These are phyloP conservation scores for Macroglossus sobrinus DNA, from an alignment of 2,113 vertebrate species.

Conservation along the genomic window DNA sequence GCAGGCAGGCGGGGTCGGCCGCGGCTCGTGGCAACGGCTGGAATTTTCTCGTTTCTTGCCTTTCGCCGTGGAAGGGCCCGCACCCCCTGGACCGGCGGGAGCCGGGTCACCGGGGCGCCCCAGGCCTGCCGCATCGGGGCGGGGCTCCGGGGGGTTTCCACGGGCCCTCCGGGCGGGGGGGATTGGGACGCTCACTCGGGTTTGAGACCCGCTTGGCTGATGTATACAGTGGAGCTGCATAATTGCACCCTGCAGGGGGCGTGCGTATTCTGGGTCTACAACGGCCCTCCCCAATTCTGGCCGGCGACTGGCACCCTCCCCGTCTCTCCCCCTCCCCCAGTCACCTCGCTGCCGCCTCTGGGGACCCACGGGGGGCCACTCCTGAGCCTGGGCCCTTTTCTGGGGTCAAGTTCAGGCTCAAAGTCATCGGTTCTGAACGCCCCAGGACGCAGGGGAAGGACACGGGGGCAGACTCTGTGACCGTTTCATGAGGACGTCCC, in stretches of 20 bases:
- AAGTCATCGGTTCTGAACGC: neutral
- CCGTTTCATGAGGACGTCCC: fast-evolving
- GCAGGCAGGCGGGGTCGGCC: neutral
- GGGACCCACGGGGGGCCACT: neutral
- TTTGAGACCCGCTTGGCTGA: neutral
- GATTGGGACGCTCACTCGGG: neutral
- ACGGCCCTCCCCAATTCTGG: neutral
- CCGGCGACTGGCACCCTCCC: neutral
- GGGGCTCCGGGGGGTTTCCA: neutral
- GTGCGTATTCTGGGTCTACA: too few relatives aligned
- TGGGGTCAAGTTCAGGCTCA: neutral
- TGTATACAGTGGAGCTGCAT: neutral
- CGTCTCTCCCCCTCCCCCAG: neutral
- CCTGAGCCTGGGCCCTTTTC: too few relatives aligned
- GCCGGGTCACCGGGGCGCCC: too few relatives aligned
- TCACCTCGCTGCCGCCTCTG: too few relatives aligned
- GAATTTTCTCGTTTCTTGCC: neutral
- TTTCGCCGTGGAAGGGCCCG: neutral
- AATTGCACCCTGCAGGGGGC: neutral
- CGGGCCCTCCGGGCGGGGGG: neutral
- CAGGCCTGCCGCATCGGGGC: neutral
- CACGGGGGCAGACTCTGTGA: neutral
- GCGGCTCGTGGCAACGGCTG: too few relatives aligned
- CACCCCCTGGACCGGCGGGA: too few relatives aligned
- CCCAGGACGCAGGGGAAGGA: neutral